phyloP scores from a whole-genome alignment of 2,797 vertebrate species.

The Thaleichthys pacificus region DNA sequence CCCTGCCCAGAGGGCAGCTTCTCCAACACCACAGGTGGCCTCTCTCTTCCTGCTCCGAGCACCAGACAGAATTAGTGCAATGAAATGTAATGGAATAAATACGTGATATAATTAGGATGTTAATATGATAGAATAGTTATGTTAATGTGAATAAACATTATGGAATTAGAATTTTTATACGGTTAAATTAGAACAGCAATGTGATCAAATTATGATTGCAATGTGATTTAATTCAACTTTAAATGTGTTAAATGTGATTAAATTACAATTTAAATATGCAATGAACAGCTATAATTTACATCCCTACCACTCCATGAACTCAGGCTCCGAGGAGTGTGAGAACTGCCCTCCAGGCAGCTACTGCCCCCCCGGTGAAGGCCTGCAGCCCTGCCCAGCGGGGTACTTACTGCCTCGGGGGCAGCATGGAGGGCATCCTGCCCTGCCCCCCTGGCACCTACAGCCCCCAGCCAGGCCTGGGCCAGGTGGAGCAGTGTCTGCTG shows the following conservation, averaged over 20 bases:
- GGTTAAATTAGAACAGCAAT: no score
- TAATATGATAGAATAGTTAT: no score
- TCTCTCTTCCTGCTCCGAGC: neutral
- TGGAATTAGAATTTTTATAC: no score
- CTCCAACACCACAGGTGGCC: constrained; percentile 78
- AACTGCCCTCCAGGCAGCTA: constrained; percentile 83
- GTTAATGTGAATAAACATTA: no score
- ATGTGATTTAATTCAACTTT: no score
- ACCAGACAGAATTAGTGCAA: no score
- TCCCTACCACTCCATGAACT: neutral
- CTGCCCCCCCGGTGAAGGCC: constrained; percentile 76
- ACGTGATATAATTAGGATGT: no score
- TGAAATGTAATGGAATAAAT: no score
- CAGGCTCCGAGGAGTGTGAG: constrained; percentile 75
- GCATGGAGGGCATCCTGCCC: constrained; percentile 72
- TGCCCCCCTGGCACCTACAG: constrained; percentile 84
- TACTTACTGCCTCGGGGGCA: constrained; percentile 81
- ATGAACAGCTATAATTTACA: neutral
- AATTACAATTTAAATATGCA: no score
- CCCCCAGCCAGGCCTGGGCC: constrained; percentile 73
- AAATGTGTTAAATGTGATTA: no score
- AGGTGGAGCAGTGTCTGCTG: constrained; percentile 78
- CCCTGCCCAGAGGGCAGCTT: constrained; percentile 76
- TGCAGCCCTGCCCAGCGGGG: constrained; percentile 75
- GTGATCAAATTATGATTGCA: no score